Evolutionary conservation across 2,113 vertebrate species (phyloP), one percentile per base, ranked within the genome.

Genomic region (Erinaceus europaeus): DNA sequence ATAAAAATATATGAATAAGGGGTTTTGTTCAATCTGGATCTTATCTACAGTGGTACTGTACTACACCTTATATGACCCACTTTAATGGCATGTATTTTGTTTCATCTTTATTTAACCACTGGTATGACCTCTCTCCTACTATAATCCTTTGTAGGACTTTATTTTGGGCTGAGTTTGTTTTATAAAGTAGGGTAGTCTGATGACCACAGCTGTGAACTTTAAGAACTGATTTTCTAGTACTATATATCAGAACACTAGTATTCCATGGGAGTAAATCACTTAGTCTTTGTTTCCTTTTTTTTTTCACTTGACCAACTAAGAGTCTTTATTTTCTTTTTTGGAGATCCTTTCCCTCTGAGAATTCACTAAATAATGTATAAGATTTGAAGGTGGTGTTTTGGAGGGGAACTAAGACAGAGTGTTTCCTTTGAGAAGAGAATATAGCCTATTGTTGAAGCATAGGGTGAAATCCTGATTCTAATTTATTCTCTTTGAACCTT

Each of bases 361-460:
- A 89, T 78, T 92, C 87, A 89, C 89, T 96, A 96, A 91, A 96
- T 96, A 95, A 96, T 96, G 94, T 96, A 93, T 95, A 95, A 96
- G 91, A 94, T 87, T 89, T 69, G 71, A 90, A 91, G 77, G 53
- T 87, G 74, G 65, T 75, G n/a, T 78, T 79, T 93, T 72, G 86
- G 32, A 84, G 77, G 59, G 44, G 52, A 25, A 42, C 34, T 50
- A 80, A 67, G 36, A 65, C 84, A 71, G 64, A 90, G 42, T 84
- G 50, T 87, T 94, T 90, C 62, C 89, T 92, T 82, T 94, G 91
- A 93, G 42, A 83, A 34, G 80, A 81, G 87, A 93, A 94, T 93
- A 90, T 89, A 88, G 89, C 44, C 84, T 93, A 93, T 94, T 96
- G 94, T 96, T 95, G 84, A 84, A 91, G n/a, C 85, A 78, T 86